Conservation (phyloP, 2,797 vertebrate genomes). For the Melanitta fusca region DNA sequence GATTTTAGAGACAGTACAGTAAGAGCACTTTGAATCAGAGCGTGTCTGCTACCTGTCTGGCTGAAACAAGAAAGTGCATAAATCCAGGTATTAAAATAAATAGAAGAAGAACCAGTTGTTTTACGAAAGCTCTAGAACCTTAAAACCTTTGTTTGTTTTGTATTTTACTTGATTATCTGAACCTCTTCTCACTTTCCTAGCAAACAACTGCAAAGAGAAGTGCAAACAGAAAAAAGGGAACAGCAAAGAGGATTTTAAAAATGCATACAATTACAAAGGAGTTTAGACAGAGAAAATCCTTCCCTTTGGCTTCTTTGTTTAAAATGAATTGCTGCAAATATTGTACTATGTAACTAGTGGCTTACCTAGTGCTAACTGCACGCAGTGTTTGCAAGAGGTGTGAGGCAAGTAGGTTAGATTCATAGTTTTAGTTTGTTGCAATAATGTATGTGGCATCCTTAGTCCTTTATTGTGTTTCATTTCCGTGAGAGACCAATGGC, state of each 20-base stretch:
- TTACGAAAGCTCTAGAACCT: conserved; percentile 41
- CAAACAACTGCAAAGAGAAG: conserved; percentile 23
- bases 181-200: neutral
- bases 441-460: accelerated
- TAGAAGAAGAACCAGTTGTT: neutral
- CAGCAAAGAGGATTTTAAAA: conserved; percentile 41
- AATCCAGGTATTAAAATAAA: conserved; percentile 47
- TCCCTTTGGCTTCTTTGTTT: neutral
- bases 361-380: neutral
- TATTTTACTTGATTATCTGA: conserved; percentile 2
- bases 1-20: neutral
- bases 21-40: conserved; percentile 9
- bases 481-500: neutral
- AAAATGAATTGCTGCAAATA: neutral
- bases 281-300: conserved; percentile 8
- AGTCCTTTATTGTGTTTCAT: neutral
- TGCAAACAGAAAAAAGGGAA: conserved; percentile 48
- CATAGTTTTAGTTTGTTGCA: neutral
- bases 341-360: neutral
- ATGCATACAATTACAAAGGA: neutral
- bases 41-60: neutral
- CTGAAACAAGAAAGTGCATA: conserved; percentile 1
- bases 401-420: neutral
- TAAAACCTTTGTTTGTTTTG: conserved; percentile 42
- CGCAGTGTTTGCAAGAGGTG: neutral